Evolutionary conservation across 1,140 invertebrate species (phyloP).

Genomic region (Brachionus calyciflorus): DNA sequence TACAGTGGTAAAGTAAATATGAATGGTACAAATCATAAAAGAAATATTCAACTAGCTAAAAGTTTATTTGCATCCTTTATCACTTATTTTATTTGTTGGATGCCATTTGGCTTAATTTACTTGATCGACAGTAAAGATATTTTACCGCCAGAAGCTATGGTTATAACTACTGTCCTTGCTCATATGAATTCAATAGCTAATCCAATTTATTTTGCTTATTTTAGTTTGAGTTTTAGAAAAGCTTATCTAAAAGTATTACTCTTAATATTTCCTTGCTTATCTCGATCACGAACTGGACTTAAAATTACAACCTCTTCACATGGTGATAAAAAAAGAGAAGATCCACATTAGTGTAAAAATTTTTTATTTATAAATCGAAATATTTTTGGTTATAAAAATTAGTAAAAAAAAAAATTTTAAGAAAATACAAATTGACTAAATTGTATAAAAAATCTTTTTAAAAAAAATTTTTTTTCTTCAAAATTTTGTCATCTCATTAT

Average conservation of each 20-base stretch:
- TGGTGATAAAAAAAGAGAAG: no score
- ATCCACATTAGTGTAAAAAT: no score
- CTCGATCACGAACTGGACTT: no score
- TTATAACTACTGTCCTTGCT: conserved; percentile 16
- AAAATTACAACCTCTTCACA: no score
- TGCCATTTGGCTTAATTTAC: conserved; percentile 31
- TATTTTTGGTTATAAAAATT: no score
- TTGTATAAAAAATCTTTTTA: background rate
- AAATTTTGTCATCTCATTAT: background rate
- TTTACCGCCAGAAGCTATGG: background rate
- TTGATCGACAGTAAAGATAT: conserved; percentile 14
- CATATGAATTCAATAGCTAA: conserved; percentile 18
- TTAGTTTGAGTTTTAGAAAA: background rate
- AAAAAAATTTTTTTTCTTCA: background rate
- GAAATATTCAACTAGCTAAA: background rate
- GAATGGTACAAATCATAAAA: background rate
- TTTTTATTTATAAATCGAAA: no score
- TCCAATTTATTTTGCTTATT: conserved; percentile 19
- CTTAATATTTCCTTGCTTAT: background rate
- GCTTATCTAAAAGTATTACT: background rate
- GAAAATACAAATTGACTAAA: background rate
- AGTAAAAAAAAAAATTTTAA: background rate
- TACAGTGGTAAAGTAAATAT: background rate
- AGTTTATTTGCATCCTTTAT: conserved; percentile 30
- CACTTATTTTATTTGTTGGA: conserved; percentile 38